A percentile compares a stretch with the other conserved stretches of the same genome.
Evolutionary conservation across 1,140 invertebrate species (phyloP).

Genomic region (Scaptomyza hsui): DNA sequence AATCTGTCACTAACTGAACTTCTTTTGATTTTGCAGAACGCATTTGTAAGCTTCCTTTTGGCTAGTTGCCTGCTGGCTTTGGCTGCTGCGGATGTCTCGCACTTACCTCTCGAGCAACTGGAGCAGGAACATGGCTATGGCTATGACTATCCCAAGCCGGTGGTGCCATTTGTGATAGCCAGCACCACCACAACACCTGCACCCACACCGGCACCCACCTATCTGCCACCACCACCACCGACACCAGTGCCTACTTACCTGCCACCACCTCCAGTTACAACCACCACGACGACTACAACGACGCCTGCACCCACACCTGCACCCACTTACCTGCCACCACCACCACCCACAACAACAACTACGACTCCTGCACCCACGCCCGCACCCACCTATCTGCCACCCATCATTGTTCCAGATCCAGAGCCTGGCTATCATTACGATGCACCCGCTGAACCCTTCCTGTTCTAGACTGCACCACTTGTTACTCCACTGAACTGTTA

Average conservation of each 20-base stretch:
- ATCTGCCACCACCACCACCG: conserved; percentile 53
- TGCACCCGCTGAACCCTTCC: conserved; percentile 58
- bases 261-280: conserved; percentile 33
- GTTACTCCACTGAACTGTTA: background rate
- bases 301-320: conserved; percentile 34
- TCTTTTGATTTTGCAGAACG: conserved; percentile 41
- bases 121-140: conserved; percentile 57
- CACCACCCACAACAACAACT: conserved; percentile 21
- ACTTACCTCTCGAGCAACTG: conserved; percentile 57
- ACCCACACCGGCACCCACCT: conserved; percentile 60
- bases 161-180: conserved; percentile 63
- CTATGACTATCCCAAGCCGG: conserved; percentile 70
- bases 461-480: conserved; percentile 43
- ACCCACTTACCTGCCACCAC: conserved; percentile 45
- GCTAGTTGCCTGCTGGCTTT: conserved; percentile 54
- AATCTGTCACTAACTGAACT: background rate
- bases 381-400: conserved; percentile 50
- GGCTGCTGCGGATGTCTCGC: conserved; percentile 71
- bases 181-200: conserved; percentile 48
- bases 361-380: conserved; percentile 47
- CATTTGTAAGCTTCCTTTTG: conserved; percentile 45
- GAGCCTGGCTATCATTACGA: conserved; percentile 72
- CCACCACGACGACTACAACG: conserved; percentile 31
- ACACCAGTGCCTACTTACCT: conserved; percentile 41
- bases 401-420: conserved; percentile 48